A percentile compares a stretch with the other conserved stretches of the same genome.
phyloP scores from a whole-genome alignment of 2,888 invertebrate species.

The Acanthosepion esculentum region DNA sequence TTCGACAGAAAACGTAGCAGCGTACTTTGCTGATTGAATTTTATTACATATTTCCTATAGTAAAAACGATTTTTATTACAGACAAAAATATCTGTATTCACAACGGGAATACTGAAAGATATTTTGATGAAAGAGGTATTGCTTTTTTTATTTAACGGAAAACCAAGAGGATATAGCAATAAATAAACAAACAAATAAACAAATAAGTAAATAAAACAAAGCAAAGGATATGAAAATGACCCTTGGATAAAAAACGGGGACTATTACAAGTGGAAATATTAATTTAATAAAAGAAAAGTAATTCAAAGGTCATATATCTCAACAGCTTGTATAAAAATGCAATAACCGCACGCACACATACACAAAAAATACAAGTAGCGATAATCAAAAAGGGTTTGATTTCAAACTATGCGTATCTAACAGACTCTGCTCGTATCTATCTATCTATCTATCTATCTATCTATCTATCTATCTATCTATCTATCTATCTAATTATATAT shows the following conservation, averaged over 20 bases:
- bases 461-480: no score
- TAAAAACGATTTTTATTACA: not conserved
- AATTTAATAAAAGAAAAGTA: slow-evolving; percentile 2
- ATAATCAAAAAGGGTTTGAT: no score
- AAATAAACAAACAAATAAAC: no score
- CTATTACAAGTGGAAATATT: not conserved
- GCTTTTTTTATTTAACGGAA: not conserved
- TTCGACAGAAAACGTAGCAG: not conserved
- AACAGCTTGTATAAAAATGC: no score
- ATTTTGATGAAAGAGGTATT: not conserved
- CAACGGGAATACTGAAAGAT: not conserved
- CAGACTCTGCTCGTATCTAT: no score
- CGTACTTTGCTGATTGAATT: not conserved
- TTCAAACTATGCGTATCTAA: no score
- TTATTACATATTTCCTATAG: not conserved
- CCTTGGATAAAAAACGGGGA: not conserved
- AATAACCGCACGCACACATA: no score
- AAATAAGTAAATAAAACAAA: not conserved
- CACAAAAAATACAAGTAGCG: no score
- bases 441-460: no score
- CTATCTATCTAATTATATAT: no score
- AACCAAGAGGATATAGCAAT: not conserved
- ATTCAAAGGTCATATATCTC: not conserved
- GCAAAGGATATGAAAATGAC: not conserved
- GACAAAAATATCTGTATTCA: not conserved